Conservation (phyloP, 1,140 invertebrate species). For the Latrodectus geometricus region DNA sequence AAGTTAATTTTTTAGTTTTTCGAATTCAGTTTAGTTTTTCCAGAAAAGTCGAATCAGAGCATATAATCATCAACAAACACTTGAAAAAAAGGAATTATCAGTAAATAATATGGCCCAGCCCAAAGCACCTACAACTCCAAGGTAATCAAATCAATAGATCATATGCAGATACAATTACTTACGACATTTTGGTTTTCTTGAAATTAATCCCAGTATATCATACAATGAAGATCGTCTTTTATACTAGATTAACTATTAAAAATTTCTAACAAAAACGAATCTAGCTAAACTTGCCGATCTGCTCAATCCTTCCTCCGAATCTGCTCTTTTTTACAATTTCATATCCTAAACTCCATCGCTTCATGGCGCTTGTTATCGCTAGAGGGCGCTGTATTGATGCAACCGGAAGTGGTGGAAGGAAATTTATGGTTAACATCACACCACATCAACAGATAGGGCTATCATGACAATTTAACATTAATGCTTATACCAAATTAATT, state of each 20-base stretch:
- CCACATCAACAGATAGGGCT: too few species aligned
- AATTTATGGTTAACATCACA: neutral
- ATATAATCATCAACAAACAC: neutral
- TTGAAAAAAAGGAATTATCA: neutral
- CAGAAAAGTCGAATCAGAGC: neutral
- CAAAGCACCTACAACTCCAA: neutral
- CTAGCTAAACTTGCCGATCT: neutral
- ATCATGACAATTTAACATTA: too few species aligned
- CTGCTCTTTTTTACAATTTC: neutral
- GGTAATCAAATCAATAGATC: neutral
- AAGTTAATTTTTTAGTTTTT: too few species aligned
- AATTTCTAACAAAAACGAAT: neutral
- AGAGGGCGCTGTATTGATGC: slow-evolving; percentile 24
- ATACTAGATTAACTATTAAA: neutral
- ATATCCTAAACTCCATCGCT: neutral
- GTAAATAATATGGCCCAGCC: slow-evolving; percentile 40
- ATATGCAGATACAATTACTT: neutral
- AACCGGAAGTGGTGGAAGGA: slow-evolving; percentile 20
- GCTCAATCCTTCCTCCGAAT: neutral
- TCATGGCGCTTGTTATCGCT: slow-evolving; percentile 18
- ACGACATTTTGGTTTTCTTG: slow-evolving; percentile 21
- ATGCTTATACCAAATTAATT: neutral
- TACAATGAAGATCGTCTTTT: neutral
- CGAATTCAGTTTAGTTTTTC: too few species aligned
- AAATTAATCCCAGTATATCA: neutral